Base-by-base conservation (phyloP, 1,140 invertebrate species). In the Papilio helenus region DNA sequence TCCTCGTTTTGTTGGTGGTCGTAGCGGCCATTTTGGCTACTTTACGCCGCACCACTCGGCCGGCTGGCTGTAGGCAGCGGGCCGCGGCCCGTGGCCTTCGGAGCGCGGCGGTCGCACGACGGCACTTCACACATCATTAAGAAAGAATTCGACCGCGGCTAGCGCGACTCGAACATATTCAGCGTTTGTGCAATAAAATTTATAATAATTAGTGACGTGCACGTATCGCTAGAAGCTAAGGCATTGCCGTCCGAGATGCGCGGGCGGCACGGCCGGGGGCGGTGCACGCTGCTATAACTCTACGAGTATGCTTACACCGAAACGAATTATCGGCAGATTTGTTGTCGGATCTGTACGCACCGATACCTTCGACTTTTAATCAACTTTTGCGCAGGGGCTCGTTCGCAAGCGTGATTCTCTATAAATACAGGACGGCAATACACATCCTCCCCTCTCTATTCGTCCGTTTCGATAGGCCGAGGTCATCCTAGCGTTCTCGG, bases 11-110 rank as follows among this genome's bases (percentile, higher is more conserved):
- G n/a, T n/a, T n/a, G n/a, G n/a, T n/a, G n/a, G n/a, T n/a, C n/a
- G n/a, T n/a, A n/a, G n/a, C n/a, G n/a, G n/a, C n/a, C n/a, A n/a
- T n/a, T n/a, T n/a, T n/a, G n/a, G n/a, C n/a, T n/a, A n/a, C n/a
- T n/a, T n/a, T n/a, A n/a, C 88, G 83, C 92, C 91, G 82, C 92
- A 93, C 78, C 91, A 94, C 87, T 93, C 92, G 61, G 92, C 91
- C 74, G 92, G 91, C 80, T 94, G 92, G 92, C 87, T 94, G n/a
- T 94, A 92, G 85, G 55, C 72, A 80, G 58, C 18, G 23, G 20
- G 7, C 44, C 18, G 23, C 39, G 34, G 34, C 2, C 34, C 34
- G 34, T 3, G 3, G 34, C 2, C 34, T 34, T 34, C 34, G 34
- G 3, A 34, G 34, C 34, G 34, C 3, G 34, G 34, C 34, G 34